Evolutionary conservation across 2,888 invertebrate genomes (phyloP).

Genomic region (Ecliptopera silaceata): DNA sequence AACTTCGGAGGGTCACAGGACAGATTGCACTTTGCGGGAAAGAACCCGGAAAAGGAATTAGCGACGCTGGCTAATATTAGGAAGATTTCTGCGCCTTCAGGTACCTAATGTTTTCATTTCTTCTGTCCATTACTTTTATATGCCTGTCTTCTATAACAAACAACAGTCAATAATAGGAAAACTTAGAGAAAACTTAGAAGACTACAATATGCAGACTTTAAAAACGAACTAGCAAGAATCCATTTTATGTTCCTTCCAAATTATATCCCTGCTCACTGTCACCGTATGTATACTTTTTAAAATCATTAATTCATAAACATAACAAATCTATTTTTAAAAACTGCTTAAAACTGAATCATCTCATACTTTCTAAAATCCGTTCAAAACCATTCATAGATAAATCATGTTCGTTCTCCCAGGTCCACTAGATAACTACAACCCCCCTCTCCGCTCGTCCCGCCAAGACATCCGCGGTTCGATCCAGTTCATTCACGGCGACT

Average conservation of each 20-base stretch:
- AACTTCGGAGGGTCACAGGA: conserved; percentile 97
- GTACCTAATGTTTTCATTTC: conserved; percentile 38
- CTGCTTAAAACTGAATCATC: too few relatives aligned
- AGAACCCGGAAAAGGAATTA: conserved; percentile 91
- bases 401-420: conserved; percentile 45
- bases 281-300: too few relatives aligned
- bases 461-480: conserved; percentile 89
- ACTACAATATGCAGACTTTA: too few relatives aligned
- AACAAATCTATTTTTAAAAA: too few relatives aligned
- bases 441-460: conserved; percentile 88
- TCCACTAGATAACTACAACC: conserved; percentile 83
- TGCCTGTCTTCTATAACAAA: too few relatives aligned
- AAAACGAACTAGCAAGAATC: too few relatives aligned
- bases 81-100: conserved; percentile 80
- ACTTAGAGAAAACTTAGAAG: too few relatives aligned
- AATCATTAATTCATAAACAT: too few relatives aligned
- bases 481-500: conserved; percentile 86
- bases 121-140: neutral
- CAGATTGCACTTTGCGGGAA: conserved; percentile 91
- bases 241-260: too few relatives aligned
- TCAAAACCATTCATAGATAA: neutral
- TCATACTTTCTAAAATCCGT: too few relatives aligned
- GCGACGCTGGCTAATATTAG: conserved; percentile 71
- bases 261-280: too few relatives aligned
- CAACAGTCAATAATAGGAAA: too few relatives aligned